phyloP scores from a whole-genome alignment of 1,140 invertebrate genomes.

The Sminthurinus signatus region DNA sequence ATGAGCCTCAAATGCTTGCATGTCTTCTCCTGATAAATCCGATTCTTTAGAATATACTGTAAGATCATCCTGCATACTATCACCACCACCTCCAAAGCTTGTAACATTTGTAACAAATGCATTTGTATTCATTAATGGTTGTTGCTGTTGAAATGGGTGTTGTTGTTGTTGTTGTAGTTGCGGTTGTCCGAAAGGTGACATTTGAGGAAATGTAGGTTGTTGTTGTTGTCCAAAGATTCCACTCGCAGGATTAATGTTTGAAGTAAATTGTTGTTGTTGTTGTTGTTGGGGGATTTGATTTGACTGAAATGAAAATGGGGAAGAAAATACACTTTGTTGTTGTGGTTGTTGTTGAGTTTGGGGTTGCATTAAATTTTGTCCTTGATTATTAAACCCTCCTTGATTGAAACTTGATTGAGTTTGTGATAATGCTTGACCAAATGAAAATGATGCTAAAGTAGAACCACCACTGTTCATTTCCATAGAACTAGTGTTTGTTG shows the following conservation, averaged over 20 bases:
- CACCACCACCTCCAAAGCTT: neutral
- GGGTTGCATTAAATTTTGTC: neutral
- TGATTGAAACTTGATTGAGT: neutral
- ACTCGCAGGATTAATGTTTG: too few relatives aligned
- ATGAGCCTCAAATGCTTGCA: constrained; percentile 11
- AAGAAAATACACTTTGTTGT: neutral
- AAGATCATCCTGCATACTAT: neutral
- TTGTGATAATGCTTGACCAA: neutral
- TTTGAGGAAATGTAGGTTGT: neutral
- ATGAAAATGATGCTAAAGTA: neutral
- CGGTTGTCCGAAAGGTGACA: too few relatives aligned
- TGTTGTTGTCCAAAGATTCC: too few relatives aligned
- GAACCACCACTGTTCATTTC: neutral
- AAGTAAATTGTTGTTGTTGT: neutral
- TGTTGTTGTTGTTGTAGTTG: constrained; percentile 6
- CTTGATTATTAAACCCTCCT: neutral
- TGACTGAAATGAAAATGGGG: neutral
- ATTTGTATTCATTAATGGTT: neutral
- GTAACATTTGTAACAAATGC: too few relatives aligned
- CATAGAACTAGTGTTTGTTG: neutral
- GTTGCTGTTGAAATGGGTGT: neutral
- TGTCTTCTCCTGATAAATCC: constrained; percentile 12
- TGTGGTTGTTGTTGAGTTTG: neutral
- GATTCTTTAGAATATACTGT: neutral
- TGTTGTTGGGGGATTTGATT: neutral